These are phyloP conservation scores for Tympanuchus pallidicinctus DNA, from an alignment of 2,113 vertebrate species.

Conservation along the genomic window DNA sequence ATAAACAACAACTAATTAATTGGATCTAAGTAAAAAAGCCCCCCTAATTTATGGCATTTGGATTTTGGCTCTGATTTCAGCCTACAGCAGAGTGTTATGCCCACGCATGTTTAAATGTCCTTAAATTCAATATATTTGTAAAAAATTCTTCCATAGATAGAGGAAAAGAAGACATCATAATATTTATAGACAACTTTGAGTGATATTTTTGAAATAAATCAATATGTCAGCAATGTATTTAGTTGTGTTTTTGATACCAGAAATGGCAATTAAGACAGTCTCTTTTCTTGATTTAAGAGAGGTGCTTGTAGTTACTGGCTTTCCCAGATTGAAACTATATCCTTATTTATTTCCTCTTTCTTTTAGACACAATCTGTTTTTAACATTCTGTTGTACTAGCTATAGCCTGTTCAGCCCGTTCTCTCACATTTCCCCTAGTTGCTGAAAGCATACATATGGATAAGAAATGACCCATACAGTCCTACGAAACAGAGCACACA, in stretches of 20 bases:
- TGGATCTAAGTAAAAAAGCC: neutral
- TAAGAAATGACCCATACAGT: neutral
- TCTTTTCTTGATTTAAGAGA: neutral
- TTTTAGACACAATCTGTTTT: neutral
- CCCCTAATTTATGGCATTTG: neutral
- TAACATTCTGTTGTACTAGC: neutral
- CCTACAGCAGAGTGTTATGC: neutral
- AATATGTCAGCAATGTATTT: neutral
- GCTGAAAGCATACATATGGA: neutral
- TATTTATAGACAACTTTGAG: neutral
- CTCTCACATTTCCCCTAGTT: neutral
- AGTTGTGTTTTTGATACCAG: neutral
- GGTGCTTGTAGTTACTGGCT: neutral
- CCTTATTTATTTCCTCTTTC: neutral
- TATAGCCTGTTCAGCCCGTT: neutral
- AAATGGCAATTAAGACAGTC: neutral
- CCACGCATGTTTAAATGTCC: neutral
- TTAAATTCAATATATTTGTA: slow-evolving; percentile 8
- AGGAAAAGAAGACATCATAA: neutral
- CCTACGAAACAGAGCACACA: neutral
- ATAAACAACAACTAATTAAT: slow-evolving; percentile 23
- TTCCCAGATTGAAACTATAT: neutral
- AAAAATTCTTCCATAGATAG: neutral
- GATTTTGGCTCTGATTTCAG: neutral
- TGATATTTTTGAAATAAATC: neutral